These are phyloP conservation scores for Crambe crambe DNA, from an alignment of 37 sponge, comb jelly and placozoan species.

Conservation along the genomic window DNA sequence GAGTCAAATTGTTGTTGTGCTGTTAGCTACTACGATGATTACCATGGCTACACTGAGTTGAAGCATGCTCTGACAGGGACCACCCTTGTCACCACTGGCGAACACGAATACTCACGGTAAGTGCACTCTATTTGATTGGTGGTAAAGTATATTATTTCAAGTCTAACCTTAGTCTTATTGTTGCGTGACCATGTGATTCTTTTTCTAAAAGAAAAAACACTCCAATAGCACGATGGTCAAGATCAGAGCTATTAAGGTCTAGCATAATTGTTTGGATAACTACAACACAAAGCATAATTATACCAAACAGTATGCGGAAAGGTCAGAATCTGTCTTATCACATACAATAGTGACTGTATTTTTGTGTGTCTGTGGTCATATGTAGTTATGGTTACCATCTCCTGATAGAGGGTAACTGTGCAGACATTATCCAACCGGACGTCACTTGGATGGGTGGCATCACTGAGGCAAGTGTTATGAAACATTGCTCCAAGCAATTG, in stretches of 20 bases:
- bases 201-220: too few relatives aligned
- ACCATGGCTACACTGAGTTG: conserved; percentile 70
- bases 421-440: conserved; percentile 86
- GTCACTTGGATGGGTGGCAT: conserved; percentile 93
- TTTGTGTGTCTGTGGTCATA: neutral
- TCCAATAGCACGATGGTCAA: too few relatives aligned
- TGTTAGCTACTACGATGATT: too few relatives aligned
- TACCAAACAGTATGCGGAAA: too few relatives aligned
- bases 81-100: conserved; percentile 81
- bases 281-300: too few relatives aligned
- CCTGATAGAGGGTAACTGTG: conserved; percentile 65
- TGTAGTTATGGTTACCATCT: conserved; percentile 72
- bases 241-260: too few relatives aligned
- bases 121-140: too few relatives aligned
- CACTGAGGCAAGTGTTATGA: conserved; percentile 61
- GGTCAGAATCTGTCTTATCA: neutral
- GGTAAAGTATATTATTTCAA: neutral
- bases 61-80: conserved; percentile 48
- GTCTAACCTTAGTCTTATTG: too few relatives aligned
- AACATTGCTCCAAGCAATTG: too few relatives aligned
- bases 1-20: too few relatives aligned
- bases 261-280: too few relatives aligned
- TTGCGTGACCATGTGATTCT: too few relatives aligned
- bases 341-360: neutral
- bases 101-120: conserved; percentile 87